phyloP scores from a whole-genome alignment of 35 echinoderm and acorn worm species.

The Stichopus chloronotus region DNA sequence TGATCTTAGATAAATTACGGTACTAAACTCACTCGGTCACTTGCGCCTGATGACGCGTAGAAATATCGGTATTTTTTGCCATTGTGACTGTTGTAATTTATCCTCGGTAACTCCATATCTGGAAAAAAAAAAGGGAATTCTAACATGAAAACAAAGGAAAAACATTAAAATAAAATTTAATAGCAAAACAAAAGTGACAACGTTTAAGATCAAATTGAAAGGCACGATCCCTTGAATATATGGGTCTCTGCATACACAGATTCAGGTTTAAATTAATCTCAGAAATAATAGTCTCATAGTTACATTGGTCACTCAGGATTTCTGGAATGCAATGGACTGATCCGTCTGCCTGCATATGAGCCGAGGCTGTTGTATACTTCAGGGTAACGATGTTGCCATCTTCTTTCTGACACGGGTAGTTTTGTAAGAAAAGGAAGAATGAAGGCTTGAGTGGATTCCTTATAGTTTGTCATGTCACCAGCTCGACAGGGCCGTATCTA shows the following conservation, averaged over 20 bases:
- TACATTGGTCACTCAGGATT: background rate
- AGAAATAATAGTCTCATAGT: too few species aligned
- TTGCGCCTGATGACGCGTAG: background rate
- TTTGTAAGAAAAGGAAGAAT: background rate
- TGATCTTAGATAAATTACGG: background rate
- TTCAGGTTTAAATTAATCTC: too few species aligned
- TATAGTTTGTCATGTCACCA: too few species aligned
- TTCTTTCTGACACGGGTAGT: background rate
- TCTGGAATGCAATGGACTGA: conserved; percentile 16
- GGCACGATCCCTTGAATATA: too few species aligned
- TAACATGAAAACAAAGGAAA: too few species aligned
- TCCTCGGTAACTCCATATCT: conserved; percentile 50
- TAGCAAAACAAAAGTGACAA: too few species aligned
- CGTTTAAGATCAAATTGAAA: too few species aligned
- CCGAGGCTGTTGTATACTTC: background rate
- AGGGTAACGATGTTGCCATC: background rate
- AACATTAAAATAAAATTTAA: too few species aligned
- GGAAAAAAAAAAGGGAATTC: background rate
- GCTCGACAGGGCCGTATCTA: too few species aligned
- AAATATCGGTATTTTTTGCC: conserved; percentile 50
- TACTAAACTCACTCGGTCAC: background rate
- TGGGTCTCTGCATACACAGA: too few species aligned
- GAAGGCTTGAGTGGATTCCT: too few species aligned
- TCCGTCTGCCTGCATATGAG: background rate
- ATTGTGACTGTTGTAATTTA: conserved; percentile 49